Evolutionary conservation across 2,113 vertebrate species (phyloP).

Genomic region (Verasper variegatus): DNA sequence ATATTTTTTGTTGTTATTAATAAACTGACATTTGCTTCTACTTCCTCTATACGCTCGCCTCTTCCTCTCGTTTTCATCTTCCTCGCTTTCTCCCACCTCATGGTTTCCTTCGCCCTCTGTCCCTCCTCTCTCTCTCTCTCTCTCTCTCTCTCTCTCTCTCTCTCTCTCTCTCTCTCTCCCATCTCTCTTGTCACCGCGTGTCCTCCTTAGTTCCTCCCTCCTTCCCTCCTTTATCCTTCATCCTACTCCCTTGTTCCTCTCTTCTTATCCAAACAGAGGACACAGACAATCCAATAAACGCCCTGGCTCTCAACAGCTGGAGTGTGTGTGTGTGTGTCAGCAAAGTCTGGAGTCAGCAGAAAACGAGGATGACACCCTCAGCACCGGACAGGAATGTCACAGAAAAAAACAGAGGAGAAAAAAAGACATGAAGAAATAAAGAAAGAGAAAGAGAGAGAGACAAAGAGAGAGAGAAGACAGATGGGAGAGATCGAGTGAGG

Average conservation of each 20-base stretch:
- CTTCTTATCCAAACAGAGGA: conserved; percentile 79
- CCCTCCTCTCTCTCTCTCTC: not conserved
- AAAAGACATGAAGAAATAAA: conserved; percentile 17
- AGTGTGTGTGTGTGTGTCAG: conserved; percentile 56
- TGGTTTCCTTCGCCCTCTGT: not conserved
- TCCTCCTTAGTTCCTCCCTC: too few species aligned
- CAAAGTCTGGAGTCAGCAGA: conserved; percentile 72
- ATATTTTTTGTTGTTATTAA: not conserved
- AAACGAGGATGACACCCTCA: conserved; percentile 76
- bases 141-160: not conserved
- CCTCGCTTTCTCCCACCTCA: not conserved
- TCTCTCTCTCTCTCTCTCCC: not conserved
- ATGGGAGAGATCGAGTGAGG: conserved; percentile 40
- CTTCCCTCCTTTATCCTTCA: conserved; percentile 6
- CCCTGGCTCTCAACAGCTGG: conserved; percentile 74
- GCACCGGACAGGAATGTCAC: conserved; percentile 77
- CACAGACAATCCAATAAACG: conserved; percentile 79
- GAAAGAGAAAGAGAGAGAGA: conserved; percentile 35
- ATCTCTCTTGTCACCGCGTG: not conserved
- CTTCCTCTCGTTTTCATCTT: not conserved
- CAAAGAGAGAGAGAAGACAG: conserved; percentile 45
- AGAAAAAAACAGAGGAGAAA: conserved; percentile 30
- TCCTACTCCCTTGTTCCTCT: conserved; percentile 31
- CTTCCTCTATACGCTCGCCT: not conserved
- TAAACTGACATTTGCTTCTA: not conserved